Base-by-base conservation (phyloP, 2,113 vertebrate genomes). In the Microcebus murinus region DNA sequence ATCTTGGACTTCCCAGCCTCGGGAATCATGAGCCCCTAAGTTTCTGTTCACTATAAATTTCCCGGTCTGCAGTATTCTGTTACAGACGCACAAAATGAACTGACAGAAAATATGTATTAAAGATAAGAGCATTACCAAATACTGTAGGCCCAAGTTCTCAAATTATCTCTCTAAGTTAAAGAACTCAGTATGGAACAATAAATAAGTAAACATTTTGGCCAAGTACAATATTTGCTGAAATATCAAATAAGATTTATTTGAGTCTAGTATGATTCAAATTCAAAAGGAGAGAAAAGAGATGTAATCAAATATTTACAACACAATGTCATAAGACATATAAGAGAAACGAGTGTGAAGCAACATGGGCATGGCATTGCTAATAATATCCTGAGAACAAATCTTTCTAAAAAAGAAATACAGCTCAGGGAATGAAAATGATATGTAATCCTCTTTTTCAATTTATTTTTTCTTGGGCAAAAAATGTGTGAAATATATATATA, bases 241-340 rank as follows among this genome's bases (percentile, higher is more conserved):
- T 94, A 52, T 91, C 74, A 93, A 97, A 88, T 81, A 83, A 84
- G 57, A 94, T 94, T 92, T 95, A 86, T 82, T 27, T 90, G 65
- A 65, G 34, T 92, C 34, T 81, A 74, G 80, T 52, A 61, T 63
- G 82, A 83, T 29, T 63, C 76, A 91, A 86, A 48, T 93, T 81
- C 65, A 83, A 29, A 9, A 94, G 61, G 31, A 81, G 36, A 71
- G 71, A 34, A 96, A 87, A 85, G 80, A 67, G 50, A 94, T 55
- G 36, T 48, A 89, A 92, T 96, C 71, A 95, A 91, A 96, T 95
- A 91, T 96, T 97, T 97, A 96, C 95, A 94, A 65, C 59, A 36
- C 71, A 86, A 76, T 85, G 84, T 81, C 74, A 79, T 67, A 92
- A 96, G 79, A 87, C 8, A 76, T 87, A 67, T 27, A 94, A 79